These are phyloP conservation scores for Catamblyrhynchus diadema DNA, from an alignment of 2,797 vertebrate genomes.

Conservation along the genomic window DNA sequence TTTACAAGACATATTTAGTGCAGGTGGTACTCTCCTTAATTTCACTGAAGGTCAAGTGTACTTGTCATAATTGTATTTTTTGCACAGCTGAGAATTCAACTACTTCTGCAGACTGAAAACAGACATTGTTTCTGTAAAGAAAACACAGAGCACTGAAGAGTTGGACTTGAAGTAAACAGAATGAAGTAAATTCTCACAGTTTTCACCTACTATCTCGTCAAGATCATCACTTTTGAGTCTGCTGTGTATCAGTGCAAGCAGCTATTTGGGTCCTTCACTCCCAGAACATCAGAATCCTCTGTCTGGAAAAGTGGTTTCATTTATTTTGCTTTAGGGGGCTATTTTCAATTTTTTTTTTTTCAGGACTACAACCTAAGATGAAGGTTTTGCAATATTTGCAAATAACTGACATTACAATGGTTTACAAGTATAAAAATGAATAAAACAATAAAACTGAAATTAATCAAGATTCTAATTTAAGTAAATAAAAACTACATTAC, in stretches of 20 bases:
- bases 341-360: background rate
- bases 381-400: background rate
- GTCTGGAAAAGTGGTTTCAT: background rate
- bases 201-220: background rate
- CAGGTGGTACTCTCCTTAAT: constrained; percentile 58
- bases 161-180: background rate
- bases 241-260: background rate
- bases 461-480: background rate
- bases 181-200: background rate
- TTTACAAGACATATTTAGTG: constrained; percentile 50
- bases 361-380: background rate
- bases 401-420: background rate
- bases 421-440: background rate
- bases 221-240: background rate
- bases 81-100: constrained; percentile 52
- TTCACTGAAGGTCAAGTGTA: constrained; percentile 54
- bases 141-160: background rate
- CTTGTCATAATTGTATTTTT: constrained; percentile 60
- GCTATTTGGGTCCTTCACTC: background rate
- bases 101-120: constrained; percentile 31
- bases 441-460: background rate
- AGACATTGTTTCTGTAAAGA: constrained; percentile 21
- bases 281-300: background rate
- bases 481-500: background rate
- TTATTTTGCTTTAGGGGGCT: background rate